Conservation (phyloP, 2,888 invertebrate genomes). For the Ophion costatus region DNA sequence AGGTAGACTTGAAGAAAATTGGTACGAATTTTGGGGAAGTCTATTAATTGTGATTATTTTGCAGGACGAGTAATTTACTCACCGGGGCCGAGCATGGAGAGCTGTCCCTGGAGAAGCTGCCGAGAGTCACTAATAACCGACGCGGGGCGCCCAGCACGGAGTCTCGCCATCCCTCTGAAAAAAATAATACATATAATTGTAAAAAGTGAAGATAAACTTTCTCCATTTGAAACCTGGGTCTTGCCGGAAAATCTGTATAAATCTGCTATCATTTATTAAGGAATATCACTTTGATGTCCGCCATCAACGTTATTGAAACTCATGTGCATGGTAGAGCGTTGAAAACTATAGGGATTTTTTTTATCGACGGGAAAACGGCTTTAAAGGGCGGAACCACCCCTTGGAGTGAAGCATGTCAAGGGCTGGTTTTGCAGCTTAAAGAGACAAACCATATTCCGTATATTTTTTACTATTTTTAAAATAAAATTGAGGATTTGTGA, state of each 20-base stretch:
- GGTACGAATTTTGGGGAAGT: neutral
- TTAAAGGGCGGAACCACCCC: too few species aligned
- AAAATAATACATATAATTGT: conserved; percentile 60
- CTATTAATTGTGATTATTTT: conserved; percentile 51
- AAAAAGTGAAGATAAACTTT: neutral
- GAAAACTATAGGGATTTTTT: too few species aligned
- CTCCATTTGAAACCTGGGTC: neutral
- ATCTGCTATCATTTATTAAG: too few species aligned
- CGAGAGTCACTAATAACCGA: conserved; percentile 81
- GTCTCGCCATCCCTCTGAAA: conserved; percentile 83
- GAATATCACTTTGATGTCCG: too few species aligned
- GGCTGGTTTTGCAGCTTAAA: too few species aligned
- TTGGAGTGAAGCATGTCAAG: too few species aligned
- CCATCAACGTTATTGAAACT: too few species aligned
- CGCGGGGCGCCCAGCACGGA: conserved; percentile 82
- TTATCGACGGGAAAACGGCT: too few species aligned
- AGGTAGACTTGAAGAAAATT: neutral
- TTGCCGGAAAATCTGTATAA: neutral
- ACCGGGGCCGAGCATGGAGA: conserved; percentile 79
- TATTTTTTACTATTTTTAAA: too few species aligned
- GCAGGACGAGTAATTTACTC: conserved; percentile 67
- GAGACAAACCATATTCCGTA: too few species aligned
- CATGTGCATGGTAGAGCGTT: too few species aligned
- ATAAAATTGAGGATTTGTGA: too few species aligned
- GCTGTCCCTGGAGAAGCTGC: conserved; percentile 82